phyloP scores from a whole-genome alignment of 2,113 vertebrate genomes.

The Oenanthe oenanthe region DNA sequence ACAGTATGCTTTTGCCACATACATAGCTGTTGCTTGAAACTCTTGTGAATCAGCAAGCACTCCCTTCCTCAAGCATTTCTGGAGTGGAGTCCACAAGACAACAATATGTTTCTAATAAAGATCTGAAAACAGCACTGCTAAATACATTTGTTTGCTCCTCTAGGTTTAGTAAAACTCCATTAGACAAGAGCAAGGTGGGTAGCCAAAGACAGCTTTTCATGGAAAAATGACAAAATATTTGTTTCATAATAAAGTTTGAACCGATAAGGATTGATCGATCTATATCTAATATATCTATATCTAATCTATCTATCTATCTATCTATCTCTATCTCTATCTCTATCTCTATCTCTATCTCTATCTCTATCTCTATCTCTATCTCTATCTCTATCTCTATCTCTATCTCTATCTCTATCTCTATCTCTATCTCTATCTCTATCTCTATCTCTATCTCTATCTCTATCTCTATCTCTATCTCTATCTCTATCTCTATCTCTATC shows the following conservation, averaged over 20 bases:
- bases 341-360: no score
- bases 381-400: no score
- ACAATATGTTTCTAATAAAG: background rate
- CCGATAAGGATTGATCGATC: background rate
- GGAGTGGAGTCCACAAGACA: background rate
- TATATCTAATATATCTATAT: no score
- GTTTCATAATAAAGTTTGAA: background rate
- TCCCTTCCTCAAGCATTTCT: background rate
- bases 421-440: no score
- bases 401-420: no score
- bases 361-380: no score
- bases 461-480: no score
- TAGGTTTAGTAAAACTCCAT: background rate
- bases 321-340: background rate
- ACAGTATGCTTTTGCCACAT: background rate
- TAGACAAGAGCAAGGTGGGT: background rate
- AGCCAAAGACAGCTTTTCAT: background rate
- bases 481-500: no score
- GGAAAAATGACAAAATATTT: accelerated
- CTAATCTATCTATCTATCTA: background rate
- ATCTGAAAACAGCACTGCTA: background rate
- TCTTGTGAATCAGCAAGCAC: accelerated
- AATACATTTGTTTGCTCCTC: background rate
- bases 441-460: no score
- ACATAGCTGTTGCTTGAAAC: background rate